Base-by-base conservation (phyloP, 2,113 vertebrate genomes). In the Tetraodon nigroviridis region DNA sequence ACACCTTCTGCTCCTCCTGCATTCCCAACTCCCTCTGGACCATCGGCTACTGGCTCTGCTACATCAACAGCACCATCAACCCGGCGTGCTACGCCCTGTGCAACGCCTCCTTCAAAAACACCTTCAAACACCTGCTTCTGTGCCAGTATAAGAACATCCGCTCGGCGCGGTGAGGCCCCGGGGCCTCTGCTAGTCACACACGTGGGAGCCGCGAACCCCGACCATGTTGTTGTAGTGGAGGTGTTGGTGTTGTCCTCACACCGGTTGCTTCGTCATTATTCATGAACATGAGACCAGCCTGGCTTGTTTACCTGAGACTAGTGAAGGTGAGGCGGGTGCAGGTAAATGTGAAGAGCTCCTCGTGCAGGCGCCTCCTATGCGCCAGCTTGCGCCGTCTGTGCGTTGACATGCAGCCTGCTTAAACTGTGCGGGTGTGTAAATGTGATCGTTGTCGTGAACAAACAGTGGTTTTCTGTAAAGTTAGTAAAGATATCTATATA, bases 11-110 rank as follows among this genome's bases (percentile, higher is more conserved):
- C 55, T 73, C 90, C 20, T 61, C 73, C 50, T 98, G 95, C 70
- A 92, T 99, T 60, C 97, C 97, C 1, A 89, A 74, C 73, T 91
- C 93, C 0, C 92, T 98, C 22, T 99, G 97, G 97, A 95, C 91
- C 27, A 91, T 98, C 10, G 95, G 90, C 61, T 92, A 92, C 82
- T 92, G 90, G 90, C 87, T 92, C 15, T 92, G 90, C 81, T 99
- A 99, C 65, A 96, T 99, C 88, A 99, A 99, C 80, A 98, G 95
- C 84, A 98, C 94, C 20, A 92, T 98, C 85, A 99, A 99, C 83
- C 97, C 97, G 0, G 95, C 94, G 70, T 99, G 97, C 88, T 99
- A 99, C 0, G 97, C 97, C 0, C 91, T 98, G 55, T 99, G 97
- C 84, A 99, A 99, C 8, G 86, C 90, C 75, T 98, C 95, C 57